Base-by-base conservation (phyloP, 2,888 invertebrate genomes). In the Alcis repandata region DNA sequence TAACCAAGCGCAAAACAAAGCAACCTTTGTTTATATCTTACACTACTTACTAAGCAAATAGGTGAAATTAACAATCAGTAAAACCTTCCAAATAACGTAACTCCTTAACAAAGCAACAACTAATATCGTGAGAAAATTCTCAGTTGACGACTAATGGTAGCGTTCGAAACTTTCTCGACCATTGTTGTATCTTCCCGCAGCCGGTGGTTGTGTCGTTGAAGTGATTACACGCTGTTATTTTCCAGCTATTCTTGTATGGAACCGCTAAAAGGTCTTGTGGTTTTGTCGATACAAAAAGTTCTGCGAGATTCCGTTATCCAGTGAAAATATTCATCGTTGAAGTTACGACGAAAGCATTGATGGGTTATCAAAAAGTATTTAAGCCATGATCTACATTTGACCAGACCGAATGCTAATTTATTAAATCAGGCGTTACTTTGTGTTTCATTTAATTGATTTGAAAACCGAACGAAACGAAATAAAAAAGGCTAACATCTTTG, bases 91-190 rank as follows among this genome's bases (percentile, higher is more conserved):
- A 56, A 54, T 54, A 54, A 56, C 45, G 56, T 11, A 56, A 56
- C 32, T 41, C 53, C n/a, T 43, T 45, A 45, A 56, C 45, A 56
- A 56, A 45, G 45, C 56, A 22, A 36, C 56, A 45, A 45, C 22
- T 22, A 13, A 56, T 53, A 67, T 59, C 61, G 69, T 73, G 71
- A 59, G 69, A 72, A 70, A 63, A 43, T 41, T 68, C 58, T 63
- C 69, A 73, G 69, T 70, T 65, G 27, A 49, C 70, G 70, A 54
- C 33, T 32, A 43, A 40, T 56, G 33, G 59, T 63, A 64, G 78
- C 77, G 75, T 70, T 74, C 71, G 68, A 19, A 80, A 83, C 84
- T 85, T 84, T 84, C 82, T 81, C 80, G 75, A 68, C 73, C 77
- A 84, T 86, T 86, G 80, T 83, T 81, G 72, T 71, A 73, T 75